These are phyloP conservation scores for Abramis brama DNA, from an alignment of 2,113 vertebrate genomes.

Conservation along the genomic window DNA sequence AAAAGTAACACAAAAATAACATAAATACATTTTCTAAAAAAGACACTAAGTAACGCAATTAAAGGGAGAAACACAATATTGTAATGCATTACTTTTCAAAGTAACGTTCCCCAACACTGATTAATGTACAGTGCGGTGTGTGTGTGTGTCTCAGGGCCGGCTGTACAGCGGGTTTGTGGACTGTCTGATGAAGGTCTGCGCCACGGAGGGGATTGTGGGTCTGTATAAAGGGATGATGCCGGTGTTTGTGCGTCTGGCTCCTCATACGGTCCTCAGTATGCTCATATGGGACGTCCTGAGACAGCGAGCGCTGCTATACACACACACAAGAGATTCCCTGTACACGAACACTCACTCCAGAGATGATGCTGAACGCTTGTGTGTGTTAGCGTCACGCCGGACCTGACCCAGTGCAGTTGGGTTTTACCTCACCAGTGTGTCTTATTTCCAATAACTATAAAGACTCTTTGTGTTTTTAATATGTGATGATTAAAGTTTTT, in stretches of 20 bases:
- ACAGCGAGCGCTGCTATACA: slow-evolving; percentile 67
- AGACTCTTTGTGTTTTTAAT: neutral
- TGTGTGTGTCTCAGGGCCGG: slow-evolving; percentile 75
- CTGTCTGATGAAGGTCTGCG: slow-evolving; percentile 85
- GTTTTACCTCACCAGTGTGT: neutral
- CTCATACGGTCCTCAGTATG: slow-evolving; percentile 94
- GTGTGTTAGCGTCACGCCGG: no score
- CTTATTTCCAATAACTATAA: neutral
- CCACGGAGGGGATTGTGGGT: slow-evolving; percentile 82
- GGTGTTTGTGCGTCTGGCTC: slow-evolving; percentile 88
- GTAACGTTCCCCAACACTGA: no score
- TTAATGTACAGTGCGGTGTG: no score
- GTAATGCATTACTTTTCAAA: no score
- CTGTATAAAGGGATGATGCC: slow-evolving; percentile 93
- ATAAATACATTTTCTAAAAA: no score
- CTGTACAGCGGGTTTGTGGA: slow-evolving; percentile 86
- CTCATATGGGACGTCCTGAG: slow-evolving; percentile 93
- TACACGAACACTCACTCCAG: no score
- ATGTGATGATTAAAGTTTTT: slow-evolving; percentile 1
- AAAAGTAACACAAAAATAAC: no score
- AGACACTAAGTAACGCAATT: no score
- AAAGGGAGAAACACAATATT: no score
- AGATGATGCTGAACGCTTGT: no score
- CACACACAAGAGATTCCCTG: neutral
- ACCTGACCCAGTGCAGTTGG: neutral